These are phyloP conservation scores for Blera fallax DNA, from an alignment of 2,888 invertebrate species.

Conservation along the genomic window DNA sequence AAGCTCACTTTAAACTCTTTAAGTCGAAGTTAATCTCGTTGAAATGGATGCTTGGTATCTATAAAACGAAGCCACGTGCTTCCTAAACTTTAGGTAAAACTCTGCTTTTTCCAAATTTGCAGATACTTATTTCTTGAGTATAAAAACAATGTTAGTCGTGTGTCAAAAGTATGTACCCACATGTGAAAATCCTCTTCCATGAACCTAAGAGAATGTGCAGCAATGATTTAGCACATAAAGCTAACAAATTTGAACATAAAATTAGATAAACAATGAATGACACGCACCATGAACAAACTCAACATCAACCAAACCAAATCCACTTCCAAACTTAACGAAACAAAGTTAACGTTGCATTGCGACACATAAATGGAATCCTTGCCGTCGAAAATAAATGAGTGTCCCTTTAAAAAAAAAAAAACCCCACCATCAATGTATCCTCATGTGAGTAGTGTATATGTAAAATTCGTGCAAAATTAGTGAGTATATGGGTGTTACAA, in stretches of 20 bases:
- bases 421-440: constrained; percentile 33
- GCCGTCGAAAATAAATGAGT: constrained; percentile 32
- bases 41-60: no score
- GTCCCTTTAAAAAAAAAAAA: constrained; percentile 24
- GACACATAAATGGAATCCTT: neutral
- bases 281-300: neutral
- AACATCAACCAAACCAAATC: neutral
- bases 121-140: no score
- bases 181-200: neutral
- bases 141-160: no score
- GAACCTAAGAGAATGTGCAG: neutral
- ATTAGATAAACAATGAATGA: neutral
- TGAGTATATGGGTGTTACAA: constrained; percentile 44
- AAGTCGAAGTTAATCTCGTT: no score
- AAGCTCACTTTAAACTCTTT: no score
- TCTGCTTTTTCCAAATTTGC: no score
- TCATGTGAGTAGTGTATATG: constrained; percentile 9
- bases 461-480: constrained; percentile 57
- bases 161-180: neutral
- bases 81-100: no score
- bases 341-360: neutral
- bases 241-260: neutral
- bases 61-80: no score
- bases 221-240: neutral
- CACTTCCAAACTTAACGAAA: neutral